A percentile compares a stretch with the other conserved stretches of the same genome.
These are phyloP conservation scores for Athripsodes cinereus DNA, from an alignment of 2,888 invertebrate genomes.

Conservation along the genomic window DNA sequence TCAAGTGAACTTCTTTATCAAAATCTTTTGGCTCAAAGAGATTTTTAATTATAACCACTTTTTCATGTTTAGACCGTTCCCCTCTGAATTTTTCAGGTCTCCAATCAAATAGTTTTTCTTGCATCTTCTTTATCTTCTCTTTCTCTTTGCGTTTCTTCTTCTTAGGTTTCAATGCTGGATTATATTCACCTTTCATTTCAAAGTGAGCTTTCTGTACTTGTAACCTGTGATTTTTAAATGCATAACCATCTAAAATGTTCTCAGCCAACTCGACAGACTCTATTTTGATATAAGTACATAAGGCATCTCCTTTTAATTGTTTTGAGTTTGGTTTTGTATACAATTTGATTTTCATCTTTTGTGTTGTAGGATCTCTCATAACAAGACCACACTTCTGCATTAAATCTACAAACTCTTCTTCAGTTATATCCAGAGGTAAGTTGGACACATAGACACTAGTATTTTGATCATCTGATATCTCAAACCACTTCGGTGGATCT, in stretches of 20 bases:
- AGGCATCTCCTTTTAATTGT: slow-evolving; percentile 88
- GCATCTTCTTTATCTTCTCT: slow-evolving; percentile 85
- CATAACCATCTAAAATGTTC: slow-evolving; percentile 83
- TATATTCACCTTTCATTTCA: slow-evolving; percentile 88
- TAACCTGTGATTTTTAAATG: slow-evolving; percentile 72
- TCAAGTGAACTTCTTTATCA: slow-evolving; percentile 80
- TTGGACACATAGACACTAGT: slow-evolving; percentile 96
- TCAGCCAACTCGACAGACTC: slow-evolving; percentile 94
- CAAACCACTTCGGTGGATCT: slow-evolving; percentile 79
- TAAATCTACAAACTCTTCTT: slow-evolving; percentile 83
- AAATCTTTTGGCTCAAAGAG: slow-evolving; percentile 86
- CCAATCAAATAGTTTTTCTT: slow-evolving; percentile 97
- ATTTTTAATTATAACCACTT: slow-evolving; percentile 88
- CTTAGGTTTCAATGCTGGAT: slow-evolving; percentile 88
- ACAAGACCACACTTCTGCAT: slow-evolving; percentile 97
- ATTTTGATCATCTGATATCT: slow-evolving; percentile 79
- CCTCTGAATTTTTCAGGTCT: slow-evolving; percentile 86
- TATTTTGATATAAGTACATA: slow-evolving; percentile 93
- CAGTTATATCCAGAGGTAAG: slow-evolving; percentile 80
- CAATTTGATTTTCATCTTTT: slow-evolving; percentile 84
- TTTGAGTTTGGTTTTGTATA: slow-evolving; percentile 78
- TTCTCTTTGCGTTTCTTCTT: slow-evolving; percentile 83
- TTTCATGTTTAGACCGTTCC: slow-evolving; percentile 82
- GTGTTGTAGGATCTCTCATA: slow-evolving; percentile 75
- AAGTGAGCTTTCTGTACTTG: slow-evolving; percentile 91